A percentile compares a stretch with the other conserved stretches of the same genome.
phyloP scores from a whole-genome alignment of 2,888 invertebrate genomes.

The Portevinia maculata region DNA sequence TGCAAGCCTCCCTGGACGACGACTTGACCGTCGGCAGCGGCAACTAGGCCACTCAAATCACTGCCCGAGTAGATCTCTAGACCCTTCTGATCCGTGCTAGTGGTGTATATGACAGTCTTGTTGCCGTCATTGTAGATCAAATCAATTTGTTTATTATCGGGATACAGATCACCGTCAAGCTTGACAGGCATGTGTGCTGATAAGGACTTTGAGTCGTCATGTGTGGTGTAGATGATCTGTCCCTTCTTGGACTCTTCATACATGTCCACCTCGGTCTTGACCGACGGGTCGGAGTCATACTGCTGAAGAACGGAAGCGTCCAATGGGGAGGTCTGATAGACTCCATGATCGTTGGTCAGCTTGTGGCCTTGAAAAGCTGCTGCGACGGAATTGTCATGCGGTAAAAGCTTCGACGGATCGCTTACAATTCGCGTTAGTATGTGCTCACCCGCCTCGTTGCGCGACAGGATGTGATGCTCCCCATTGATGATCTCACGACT shows the following conservation, averaged over 20 bases:
- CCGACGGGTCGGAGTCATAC: conserved; percentile 80
- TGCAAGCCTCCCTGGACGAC: conserved; percentile 82
- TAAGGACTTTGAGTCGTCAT: conserved; percentile 82
- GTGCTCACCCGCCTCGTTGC: conserved; percentile 83
- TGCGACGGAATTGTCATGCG: conserved; percentile 81
- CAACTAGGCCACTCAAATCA: conserved; percentile 81
- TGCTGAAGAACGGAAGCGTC: conserved; percentile 82
- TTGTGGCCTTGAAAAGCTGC: conserved; percentile 82
- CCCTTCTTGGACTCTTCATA: conserved; percentile 81
- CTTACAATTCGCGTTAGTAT: conserved; percentile 83
- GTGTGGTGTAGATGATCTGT: conserved; percentile 83
- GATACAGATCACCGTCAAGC: conserved; percentile 82
- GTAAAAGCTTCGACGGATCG: conserved; percentile 82
- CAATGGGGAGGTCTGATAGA: conserved; percentile 82
- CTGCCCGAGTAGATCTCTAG: conserved; percentile 86
- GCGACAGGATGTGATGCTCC: conserved; percentile 82
- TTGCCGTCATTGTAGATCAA: conserved; percentile 93
- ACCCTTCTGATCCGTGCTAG: conserved; percentile 89
- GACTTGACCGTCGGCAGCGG: conserved; percentile 82
- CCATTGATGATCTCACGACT: conserved; percentile 83
- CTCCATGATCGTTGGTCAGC: conserved; percentile 79
- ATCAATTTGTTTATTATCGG: conserved; percentile 86
- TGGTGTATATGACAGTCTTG: conserved; percentile 92
- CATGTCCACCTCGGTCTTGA: conserved; percentile 81
- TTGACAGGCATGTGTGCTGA: conserved; percentile 81